phyloP scores from a whole-genome alignment of 2,888 invertebrate species.

The Mesorhabditis sp. region DNA sequence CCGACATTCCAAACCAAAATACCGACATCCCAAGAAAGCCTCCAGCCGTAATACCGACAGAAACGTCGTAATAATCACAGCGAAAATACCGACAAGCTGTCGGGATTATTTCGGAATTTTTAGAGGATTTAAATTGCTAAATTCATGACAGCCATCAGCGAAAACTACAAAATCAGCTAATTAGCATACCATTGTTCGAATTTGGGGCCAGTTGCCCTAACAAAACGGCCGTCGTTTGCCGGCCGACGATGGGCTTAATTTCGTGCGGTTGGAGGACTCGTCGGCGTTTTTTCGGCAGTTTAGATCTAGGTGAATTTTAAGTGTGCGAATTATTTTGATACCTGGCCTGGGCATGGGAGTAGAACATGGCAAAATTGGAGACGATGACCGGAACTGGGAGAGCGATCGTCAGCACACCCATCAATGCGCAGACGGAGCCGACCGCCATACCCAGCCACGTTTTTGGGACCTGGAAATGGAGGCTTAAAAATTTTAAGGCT shows the following conservation, averaged over 20 bases:
- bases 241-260: conserved; percentile 34
- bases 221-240: conserved; percentile 46
- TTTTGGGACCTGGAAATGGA: conserved; percentile 40
- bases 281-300: conserved; percentile 53
- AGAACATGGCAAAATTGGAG: conserved; percentile 48
- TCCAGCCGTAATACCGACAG: no score
- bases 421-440: conserved; percentile 42
- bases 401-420: conserved; percentile 48
- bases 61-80: no score
- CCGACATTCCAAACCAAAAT: no score
- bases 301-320: no score
- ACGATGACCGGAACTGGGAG: conserved; percentile 48
- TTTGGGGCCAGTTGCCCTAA: conserved; percentile 38
- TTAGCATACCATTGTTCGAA: conserved; percentile 10
- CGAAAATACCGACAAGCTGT: no score
- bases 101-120: no score
- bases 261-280: conserved; percentile 52
- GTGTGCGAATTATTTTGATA: conserved; percentile 10
- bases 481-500: no score
- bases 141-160: no score
- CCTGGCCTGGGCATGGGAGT: conserved; percentile 47
- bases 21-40: no score
- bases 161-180: neutral
- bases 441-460: conserved; percentile 43
- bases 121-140: no score